A percentile compares a stretch with the other conserved stretches of the same genome.
phyloP scores from a whole-genome alignment of 2,888 invertebrate genomes.

The Pristionchus japonicus region DNA sequence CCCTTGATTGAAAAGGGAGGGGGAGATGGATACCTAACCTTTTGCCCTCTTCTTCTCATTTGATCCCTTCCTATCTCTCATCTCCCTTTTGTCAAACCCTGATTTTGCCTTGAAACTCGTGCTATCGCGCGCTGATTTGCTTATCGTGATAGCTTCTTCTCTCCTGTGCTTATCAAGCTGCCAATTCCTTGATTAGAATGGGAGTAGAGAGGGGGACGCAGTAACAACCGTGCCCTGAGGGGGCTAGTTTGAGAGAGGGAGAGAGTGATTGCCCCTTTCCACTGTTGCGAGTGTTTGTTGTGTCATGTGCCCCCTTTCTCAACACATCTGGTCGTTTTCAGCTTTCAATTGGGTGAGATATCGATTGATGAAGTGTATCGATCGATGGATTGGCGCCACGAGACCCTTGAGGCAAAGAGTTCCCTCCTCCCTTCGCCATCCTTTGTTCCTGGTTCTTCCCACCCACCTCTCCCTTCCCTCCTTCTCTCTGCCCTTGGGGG shows the following conservation, averaged over 20 bases:
- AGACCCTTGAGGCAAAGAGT: not conserved
- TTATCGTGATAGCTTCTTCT: not conserved
- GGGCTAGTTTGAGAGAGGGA: not conserved
- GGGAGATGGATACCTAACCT: not conserved
- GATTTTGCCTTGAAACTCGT: slow-evolving; percentile 4
- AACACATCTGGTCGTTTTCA: not conserved
- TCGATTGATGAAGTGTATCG: not conserved
- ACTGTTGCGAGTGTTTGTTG: not conserved
- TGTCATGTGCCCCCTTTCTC: not conserved
- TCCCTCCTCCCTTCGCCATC: slow-evolving; percentile 28
- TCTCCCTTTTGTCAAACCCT: slow-evolving; percentile 36
- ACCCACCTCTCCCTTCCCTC: not conserved
- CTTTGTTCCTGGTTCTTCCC: slow-evolving; percentile 12
- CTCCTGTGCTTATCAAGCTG: slow-evolving; percentile 17
- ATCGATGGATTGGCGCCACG: not conserved
- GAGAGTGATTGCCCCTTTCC: not conserved
- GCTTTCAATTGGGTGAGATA: not conserved
- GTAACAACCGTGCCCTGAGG: slow-evolving; percentile 6
- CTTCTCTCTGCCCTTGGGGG: slow-evolving; percentile 6
- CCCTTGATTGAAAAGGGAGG: slow-evolving; percentile 6
- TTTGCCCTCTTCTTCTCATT: not conserved
- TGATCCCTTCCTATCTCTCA: no score
- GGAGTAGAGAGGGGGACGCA: not conserved
- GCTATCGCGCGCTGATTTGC: not conserved
- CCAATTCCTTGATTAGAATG: not conserved